These are phyloP conservation scores for Acanthosepion pharaonis DNA, from an alignment of 2,888 invertebrate genomes.

Conservation along the genomic window DNA sequence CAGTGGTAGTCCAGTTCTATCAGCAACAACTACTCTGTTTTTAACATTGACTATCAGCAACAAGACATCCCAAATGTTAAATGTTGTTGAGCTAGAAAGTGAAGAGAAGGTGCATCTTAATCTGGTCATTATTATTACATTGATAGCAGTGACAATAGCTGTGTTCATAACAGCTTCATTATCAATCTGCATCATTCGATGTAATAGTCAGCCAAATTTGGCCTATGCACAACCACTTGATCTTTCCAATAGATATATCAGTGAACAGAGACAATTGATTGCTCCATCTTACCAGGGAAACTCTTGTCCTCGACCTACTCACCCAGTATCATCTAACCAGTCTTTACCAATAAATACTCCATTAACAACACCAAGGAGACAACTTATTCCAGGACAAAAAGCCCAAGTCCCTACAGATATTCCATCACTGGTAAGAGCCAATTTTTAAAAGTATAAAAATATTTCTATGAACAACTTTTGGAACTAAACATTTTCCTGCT, in stretches of 20 bases:
- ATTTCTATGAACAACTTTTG: too few species aligned
- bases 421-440: background rate
- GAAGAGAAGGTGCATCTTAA: conserved; percentile 14
- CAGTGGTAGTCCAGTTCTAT: background rate
- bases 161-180: conserved; percentile 15
- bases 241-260: background rate
- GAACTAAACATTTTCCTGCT: too few species aligned
- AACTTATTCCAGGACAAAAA: background rate
- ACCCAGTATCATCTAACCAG: background rate
- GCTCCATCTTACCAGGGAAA: background rate
- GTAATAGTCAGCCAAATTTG: background rate
- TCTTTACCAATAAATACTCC: background rate
- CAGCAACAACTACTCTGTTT: background rate
- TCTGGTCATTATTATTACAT: background rate
- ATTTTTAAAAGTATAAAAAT: too few species aligned
- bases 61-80: background rate
- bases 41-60: background rate
- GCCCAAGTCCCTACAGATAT: background rate
- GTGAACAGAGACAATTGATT: background rate
- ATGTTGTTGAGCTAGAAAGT: background rate
- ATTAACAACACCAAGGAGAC: background rate
- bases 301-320: background rate
- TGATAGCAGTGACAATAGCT: conserved; percentile 13
- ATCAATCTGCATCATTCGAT: conserved; percentile 9
- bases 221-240: conserved; percentile 20